These are phyloP conservation scores for Epinephelus awoara DNA, from an alignment of 2,797 vertebrate species.

Conservation along the genomic window DNA sequence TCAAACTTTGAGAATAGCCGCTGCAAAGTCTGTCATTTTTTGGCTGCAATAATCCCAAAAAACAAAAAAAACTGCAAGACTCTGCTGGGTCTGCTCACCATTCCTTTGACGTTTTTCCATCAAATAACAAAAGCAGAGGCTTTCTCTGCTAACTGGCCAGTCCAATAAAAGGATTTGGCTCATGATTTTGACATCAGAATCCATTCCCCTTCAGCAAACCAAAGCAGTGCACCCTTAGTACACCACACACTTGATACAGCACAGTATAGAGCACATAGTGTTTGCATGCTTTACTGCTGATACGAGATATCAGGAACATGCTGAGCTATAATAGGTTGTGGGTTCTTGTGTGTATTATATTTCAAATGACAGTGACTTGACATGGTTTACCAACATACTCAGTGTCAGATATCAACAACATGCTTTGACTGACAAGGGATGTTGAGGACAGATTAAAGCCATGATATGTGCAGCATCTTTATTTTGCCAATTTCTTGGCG, in stretches of 20 bases:
- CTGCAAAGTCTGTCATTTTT: conserved; percentile 2
- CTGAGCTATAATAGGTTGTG: conserved; percentile 1
- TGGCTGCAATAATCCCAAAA: not conserved
- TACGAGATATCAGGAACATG: not conserved
- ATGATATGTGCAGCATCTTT: conserved; percentile 16
- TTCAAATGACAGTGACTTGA: conserved; percentile 24
- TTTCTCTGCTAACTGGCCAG: not conserved
- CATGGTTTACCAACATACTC: conserved; percentile 1
- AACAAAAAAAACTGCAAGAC: not conserved
- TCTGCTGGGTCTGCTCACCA: not conserved
- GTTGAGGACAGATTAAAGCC: conserved; percentile 17
- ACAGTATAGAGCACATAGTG: no score
- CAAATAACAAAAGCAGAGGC: not conserved
- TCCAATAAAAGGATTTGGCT: conserved; percentile 10
- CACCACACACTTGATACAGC: not conserved
- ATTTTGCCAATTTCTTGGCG: conserved; percentile 20
- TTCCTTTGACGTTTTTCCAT: not conserved
- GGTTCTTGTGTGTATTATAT: not conserved
- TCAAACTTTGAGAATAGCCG: not conserved
- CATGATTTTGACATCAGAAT: conserved; percentile 26
- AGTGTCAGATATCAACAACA: not conserved
- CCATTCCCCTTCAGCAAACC: not conserved
- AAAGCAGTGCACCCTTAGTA: not conserved
- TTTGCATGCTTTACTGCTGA: conserved; percentile 1
- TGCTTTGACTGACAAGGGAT: conserved; percentile 16